Evolutionary conservation across 2,797 vertebrate species (phyloP), one percentile per base, ranked within the genome.

Genomic region (Parotocinclus haroldoi): DNA sequence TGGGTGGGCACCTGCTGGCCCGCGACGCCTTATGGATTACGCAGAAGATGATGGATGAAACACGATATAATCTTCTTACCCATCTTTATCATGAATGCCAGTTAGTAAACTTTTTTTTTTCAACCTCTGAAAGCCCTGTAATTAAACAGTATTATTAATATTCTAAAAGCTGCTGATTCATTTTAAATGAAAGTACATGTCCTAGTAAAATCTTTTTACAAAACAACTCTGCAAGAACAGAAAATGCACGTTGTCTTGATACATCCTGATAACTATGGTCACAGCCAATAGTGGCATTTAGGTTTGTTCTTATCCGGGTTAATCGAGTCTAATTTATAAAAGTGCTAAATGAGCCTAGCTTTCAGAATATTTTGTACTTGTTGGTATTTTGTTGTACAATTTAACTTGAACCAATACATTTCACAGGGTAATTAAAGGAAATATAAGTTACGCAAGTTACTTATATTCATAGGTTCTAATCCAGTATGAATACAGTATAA

Each of bases 301-400:
- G 7, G 40, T 59, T 59, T 9, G 27, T 48, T 62, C 7, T 27
- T 56, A 12, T 69, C 17, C 50, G 67, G 53, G 42, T 10, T 44
- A 52, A n/a, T n/a, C n/a, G n/a, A n/a, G n/a, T n/a, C n/a, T 12
- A 45, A 54, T 44, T 14, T 7, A 58, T 52, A 40, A 39, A 49
- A 16, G 45, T 51, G 7, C 16, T 66, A 14, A 59, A 45, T 52
- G 10, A 4, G 18, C 39, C 56, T 48, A 45, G 4, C 7, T 59
- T 64, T 27, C 19, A 12, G 19, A 58, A 53, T 45, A 46, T 60
- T 60, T 60, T 68, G 27, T 39, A 9, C 36, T 57, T 10, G n/a
- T 19, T 61, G 56, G 19, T 46, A 10, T 56, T 62, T 62, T 11
- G 14, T 57, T 58, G 39, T 48, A 42, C 27, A 60, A 8, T n/a